Evolutionary conservation across 2,113 vertebrate species (phyloP), one percentile per base, ranked within the genome.

Genomic region (Dryoscopus gambensis): DNA sequence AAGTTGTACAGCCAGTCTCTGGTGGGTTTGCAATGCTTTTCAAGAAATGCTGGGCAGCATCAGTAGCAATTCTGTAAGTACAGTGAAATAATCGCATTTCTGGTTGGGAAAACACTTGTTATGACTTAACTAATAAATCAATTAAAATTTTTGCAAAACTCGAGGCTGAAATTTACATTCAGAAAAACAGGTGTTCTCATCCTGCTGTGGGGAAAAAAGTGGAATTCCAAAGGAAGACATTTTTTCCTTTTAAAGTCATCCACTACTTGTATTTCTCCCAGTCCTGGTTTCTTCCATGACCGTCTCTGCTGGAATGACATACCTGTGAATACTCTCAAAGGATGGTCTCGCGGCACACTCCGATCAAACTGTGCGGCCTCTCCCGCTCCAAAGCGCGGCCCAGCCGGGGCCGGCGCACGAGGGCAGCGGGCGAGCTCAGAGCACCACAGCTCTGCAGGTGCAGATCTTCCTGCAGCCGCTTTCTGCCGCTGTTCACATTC

Each of bases 391-490:
- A 33, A 14, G 73, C 85, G 52, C 35, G 96, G 80, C 74, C 19
- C 62, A 94, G 12, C 2, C 13, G 93, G 91, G 98, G 85, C 88
- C 95, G 97, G 62, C 90, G 96, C 69, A 96, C 70, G 64, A 97
- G 98, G 71, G 98, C 97, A 15, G 97, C 97, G 1, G 98, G 96
- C 8, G 97, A 99, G 93, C 99, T 99, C 87, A 99, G 97, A 10
- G 98, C 99, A 6, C 99, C 99, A 8, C 99, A 99, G 97, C 99
- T 99, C 97, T 96, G 98, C n/a, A 99, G 98, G 89, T 99, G 99
- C 75, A 99, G 98, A 20, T 99, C 99, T 59, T 98, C 98, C 12
- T 97, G 97, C 35, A 89, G 97, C 7, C 95, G 97, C 88, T 98
- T 98, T 84, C 98, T 97, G 65, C 98, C 98, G 91, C 97, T 96